These are phyloP conservation scores for Morelia viridis DNA, from an alignment of 2,797 vertebrate species.

Conservation along the genomic window DNA sequence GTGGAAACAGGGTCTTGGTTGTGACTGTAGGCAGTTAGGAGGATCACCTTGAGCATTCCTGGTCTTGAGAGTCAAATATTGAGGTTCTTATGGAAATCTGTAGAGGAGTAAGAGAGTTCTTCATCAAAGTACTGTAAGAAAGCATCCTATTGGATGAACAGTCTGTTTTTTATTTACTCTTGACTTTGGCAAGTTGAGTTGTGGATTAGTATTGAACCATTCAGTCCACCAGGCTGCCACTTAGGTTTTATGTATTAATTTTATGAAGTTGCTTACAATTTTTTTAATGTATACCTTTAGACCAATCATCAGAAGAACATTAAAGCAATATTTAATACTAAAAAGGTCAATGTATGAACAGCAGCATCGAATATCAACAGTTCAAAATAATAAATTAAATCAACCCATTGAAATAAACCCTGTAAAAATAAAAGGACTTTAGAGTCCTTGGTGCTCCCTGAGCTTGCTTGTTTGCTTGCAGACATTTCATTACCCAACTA, in stretches of 20 bases:
- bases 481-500: not conserved
- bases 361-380: not conserved
- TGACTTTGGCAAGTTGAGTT: not conserved
- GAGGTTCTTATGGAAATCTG: not conserved
- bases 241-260: not conserved
- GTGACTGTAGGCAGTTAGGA: not conserved
- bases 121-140: not conserved
- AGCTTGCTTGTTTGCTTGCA: not conserved
- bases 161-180: not conserved
- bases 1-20: not conserved
- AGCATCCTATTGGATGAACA: not conserved
- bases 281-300: not conserved
- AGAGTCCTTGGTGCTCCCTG: not conserved
- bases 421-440: not conserved
- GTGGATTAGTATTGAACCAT: not conserved
- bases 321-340: not conserved
- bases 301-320: not conserved
- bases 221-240: not conserved
- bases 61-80: not conserved
- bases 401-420: not conserved
- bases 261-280: not conserved
- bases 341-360: not conserved
- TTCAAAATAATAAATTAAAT: not conserved
- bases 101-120: not conserved
- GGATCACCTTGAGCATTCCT: not conserved